phyloP scores from a whole-genome alignment of 2,113 vertebrate species.

The Nannobrachium achirus region DNA sequence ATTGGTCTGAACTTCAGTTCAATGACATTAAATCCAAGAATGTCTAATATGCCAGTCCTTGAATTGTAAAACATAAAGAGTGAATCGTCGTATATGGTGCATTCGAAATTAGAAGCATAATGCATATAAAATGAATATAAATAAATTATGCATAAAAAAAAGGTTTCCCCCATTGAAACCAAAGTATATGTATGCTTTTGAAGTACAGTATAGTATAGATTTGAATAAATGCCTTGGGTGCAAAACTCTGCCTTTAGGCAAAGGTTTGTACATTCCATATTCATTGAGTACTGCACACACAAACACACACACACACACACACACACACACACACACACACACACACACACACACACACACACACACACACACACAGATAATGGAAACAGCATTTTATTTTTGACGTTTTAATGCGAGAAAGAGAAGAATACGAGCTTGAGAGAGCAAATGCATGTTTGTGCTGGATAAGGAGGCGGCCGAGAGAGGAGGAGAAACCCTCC shows the following conservation, averaged over 20 bases:
- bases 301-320: too few relatives aligned
- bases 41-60: background rate
- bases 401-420: background rate
- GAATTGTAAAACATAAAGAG: background rate
- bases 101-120: background rate
- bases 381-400: background rate
- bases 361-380: too few relatives aligned
- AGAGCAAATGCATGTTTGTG: background rate
- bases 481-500: slow-evolving; percentile 5
- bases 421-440: background rate
- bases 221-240: slow-evolving; percentile 9
- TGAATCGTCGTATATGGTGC: background rate
- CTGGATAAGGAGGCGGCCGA: background rate
- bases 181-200: background rate
- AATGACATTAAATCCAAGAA: too few relatives aligned
- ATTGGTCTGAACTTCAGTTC: too few relatives aligned
- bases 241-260: background rate
- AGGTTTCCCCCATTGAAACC: background rate
- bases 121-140: background rate
- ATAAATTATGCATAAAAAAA: too few relatives aligned
- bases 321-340: too few relatives aligned
- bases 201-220: background rate
- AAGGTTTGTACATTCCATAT: too few relatives aligned
- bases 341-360: too few relatives aligned
- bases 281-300: too few relatives aligned